A percentile compares a stretch with the other conserved stretches of the same genome.
Conservation (phyloP, 2,113 vertebrate genomes). For the Pollachius pollachius region DNA sequence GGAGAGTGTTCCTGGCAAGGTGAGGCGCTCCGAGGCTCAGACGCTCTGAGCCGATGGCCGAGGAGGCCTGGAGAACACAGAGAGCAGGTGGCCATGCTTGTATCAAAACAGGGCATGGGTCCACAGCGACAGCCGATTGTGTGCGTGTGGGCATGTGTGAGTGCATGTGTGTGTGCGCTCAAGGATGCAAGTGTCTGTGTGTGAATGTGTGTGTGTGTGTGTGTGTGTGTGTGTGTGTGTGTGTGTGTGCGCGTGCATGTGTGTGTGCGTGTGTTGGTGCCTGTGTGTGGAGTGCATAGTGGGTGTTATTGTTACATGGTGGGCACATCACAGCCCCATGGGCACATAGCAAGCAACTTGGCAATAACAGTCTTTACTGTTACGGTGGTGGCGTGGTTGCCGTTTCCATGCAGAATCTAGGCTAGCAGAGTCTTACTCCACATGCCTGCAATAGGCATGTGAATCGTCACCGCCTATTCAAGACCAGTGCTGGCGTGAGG, state of each 20-base stretch:
- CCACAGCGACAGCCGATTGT: slow-evolving; percentile 30
- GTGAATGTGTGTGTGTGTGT: slow-evolving; percentile 2
- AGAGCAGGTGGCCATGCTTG: slow-evolving; percentile 25
- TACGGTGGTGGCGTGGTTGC: slow-evolving; percentile 7
- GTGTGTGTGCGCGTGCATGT: background rate
- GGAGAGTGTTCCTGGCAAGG: slow-evolving; percentile 34
- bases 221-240: slow-evolving; percentile 6
- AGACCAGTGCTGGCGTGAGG: slow-evolving; percentile 2
- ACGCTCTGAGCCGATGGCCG: slow-evolving; percentile 17
- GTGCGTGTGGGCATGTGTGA: slow-evolving; percentile 8
- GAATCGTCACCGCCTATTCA: too few relatives aligned
- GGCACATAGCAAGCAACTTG: slow-evolving; percentile 18
- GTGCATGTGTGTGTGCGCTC: slow-evolving; percentile 8
- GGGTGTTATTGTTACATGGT: slow-evolving; percentile 5
- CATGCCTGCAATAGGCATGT: background rate
- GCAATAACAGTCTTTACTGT: slow-evolving; percentile 12
- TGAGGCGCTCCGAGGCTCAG: slow-evolving; percentile 19
- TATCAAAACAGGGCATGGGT: slow-evolving; percentile 25
- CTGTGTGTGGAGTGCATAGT: slow-evolving; percentile 8
- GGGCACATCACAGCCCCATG: slow-evolving; percentile 5
- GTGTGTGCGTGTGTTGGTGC: slow-evolving; percentile 7
- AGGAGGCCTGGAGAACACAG: slow-evolving; percentile 25
- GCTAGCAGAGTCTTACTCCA: background rate
- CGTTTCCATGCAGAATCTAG: background rate
- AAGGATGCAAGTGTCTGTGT: background rate